These are phyloP conservation scores for Omphaloscelis lunosa DNA, from an alignment of 2,888 invertebrate species.

Conservation along the genomic window DNA sequence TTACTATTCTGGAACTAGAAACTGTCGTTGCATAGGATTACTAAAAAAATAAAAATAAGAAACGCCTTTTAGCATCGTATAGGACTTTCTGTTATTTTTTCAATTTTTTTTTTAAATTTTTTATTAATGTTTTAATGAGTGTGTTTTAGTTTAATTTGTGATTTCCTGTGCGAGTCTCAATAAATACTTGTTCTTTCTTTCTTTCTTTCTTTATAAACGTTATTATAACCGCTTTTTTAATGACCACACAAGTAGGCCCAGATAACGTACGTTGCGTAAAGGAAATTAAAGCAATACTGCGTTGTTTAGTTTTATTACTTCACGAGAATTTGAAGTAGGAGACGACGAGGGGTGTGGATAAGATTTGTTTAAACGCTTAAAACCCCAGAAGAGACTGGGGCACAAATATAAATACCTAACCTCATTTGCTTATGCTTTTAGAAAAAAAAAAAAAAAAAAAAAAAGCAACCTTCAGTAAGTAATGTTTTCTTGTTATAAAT, in stretches of 20 bases:
- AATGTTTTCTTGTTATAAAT: too few relatives aligned
- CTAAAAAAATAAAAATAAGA: too few relatives aligned
- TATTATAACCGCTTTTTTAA: conserved; percentile 10
- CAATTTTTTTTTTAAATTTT: too few relatives aligned
- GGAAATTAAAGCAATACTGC: conserved; percentile 77
- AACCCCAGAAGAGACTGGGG: not conserved
- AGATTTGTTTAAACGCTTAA: conserved; percentile 35
- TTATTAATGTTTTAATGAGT: too few relatives aligned
- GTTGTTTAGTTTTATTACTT: conserved; percentile 77
- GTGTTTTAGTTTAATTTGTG: too few relatives aligned
- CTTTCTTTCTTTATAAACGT: too few relatives aligned
- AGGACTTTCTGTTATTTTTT: too few relatives aligned
- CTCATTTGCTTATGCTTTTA: not conserved
- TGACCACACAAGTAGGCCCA: conserved; percentile 46
- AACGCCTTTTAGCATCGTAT: too few relatives aligned
- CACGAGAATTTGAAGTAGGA: conserved; percentile 68
- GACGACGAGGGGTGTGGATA: conserved; percentile 23
- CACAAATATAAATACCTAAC: not conserved
- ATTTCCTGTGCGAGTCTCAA: too few relatives aligned
- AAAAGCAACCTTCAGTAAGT: too few relatives aligned
- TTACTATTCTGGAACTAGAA: not conserved
- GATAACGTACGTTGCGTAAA: conserved; percentile 73
- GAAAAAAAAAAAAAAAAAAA: too few relatives aligned
- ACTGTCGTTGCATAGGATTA: not conserved
- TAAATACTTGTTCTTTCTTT: too few relatives aligned